Evolutionary conservation across 2,888 invertebrate genomes (phyloP).

Genomic region (Dugesia japonica): DNA sequence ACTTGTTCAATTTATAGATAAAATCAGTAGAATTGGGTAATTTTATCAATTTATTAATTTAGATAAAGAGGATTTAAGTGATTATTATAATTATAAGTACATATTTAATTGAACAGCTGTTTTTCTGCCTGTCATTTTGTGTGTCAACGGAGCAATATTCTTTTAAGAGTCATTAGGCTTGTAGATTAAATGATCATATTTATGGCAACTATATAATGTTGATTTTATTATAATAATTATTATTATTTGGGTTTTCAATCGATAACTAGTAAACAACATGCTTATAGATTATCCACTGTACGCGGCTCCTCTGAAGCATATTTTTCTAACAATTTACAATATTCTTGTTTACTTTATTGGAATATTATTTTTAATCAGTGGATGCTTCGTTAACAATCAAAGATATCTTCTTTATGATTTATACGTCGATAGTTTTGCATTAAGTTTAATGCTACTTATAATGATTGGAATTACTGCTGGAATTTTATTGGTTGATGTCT

Average conservation of each 20-base stretch:
- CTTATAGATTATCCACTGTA: constrained; percentile 27
- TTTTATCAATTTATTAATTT: too few species aligned
- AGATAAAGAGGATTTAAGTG: neutral
- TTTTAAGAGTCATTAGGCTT: neutral
- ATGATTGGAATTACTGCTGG: neutral
- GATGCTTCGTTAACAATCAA: constrained; percentile 20
- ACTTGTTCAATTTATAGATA: too few species aligned
- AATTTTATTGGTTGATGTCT: constrained; percentile 23
- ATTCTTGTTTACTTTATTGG: constrained; percentile 7
- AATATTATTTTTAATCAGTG: constrained; percentile 5
- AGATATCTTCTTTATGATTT: constrained; percentile 25
- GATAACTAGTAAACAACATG: neutral
- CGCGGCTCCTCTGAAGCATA: neutral
- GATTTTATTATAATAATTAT: neutral
- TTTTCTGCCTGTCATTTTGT: neutral
- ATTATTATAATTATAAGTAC: neutral
- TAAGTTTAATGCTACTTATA: constrained; percentile 16
- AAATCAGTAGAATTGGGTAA: too few species aligned
- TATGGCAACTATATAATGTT: neutral
- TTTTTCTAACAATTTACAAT: constrained; percentile 21
- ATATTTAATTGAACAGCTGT: constrained; percentile 6
- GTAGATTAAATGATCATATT: constrained; percentile 9
- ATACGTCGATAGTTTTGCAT: constrained; percentile 24
- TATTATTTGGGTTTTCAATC: neutral
- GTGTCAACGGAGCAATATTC: constrained; percentile 11